Base-by-base conservation (phyloP, 2,797 vertebrate species). In the Microhierax caerulescens region DNA sequence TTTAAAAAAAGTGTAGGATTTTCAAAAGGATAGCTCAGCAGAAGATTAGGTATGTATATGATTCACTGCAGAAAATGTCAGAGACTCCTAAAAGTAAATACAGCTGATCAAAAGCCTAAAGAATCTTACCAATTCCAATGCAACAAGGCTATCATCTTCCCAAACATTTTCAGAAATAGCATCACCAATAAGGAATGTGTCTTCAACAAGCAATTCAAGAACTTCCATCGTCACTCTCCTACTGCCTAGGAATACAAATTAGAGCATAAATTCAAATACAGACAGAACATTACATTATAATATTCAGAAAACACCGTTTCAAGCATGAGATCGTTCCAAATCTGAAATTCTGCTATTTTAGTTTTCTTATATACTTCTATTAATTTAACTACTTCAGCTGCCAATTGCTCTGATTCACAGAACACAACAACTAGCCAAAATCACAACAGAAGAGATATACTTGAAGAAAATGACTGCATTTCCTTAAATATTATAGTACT, bases 121-220 rank as follows among this genome's bases (percentile, higher is more conserved):
- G 21, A 85, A 85, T 98, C 99, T 99, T 98, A 99, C 99, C 99
- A 99, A 97, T 96, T 99, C 99, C 96, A 98, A 98, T 53, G 99
- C 99, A 98, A 99, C 99, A 96, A 99, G 98, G 97, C 99, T 99
- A 97, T 95, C 97, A 97, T 99, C 99, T 85, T 99, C 99, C 99
- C 99, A 99, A 98, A 99, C 98, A 95, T 99, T 98, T 91, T 99
- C 98, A 80, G 98, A 99, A 97, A 99, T 94, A 24, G 99, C 98
- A 97, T 99, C 98, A 97, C 98, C 97, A 60, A 99, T 98, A 95
- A 99, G 98, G 32, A 98, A 94, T 96, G 98, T 75, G 30, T 98
- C 94, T 83, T 99, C 99, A 61, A 98, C 93, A 91, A 99, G 98
- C 97, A 99, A 98, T 96, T 99, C 99, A 96, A 99, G 97, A 96